Evolutionary conservation across 1,140 invertebrate genomes (phyloP), one percentile per base, ranked within the genome.

Genomic region (Papilio dardanus): DNA sequence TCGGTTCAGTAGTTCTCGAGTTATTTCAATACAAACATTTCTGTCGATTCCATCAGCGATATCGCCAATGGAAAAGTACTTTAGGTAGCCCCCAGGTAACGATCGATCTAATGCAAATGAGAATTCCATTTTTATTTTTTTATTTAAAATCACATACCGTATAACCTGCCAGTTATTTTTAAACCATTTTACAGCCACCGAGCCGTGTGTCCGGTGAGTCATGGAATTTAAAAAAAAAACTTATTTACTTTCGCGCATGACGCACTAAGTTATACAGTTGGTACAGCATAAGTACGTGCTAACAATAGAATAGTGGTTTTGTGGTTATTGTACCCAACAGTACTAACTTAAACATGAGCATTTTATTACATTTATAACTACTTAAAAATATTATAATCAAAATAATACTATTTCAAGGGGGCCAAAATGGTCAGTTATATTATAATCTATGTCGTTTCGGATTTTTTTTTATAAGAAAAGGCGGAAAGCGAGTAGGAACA

Each of bases 191-290:
- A 35, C 31, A 69, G 35, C 31, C 67, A 69, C 33, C 33, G 66
- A 68, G 66, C 67, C 67, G 67, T 69, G 67, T 40, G 67, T 69
- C 67, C 35, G 67, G 35, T 69, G 67, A 69, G n/a, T 69, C 67
- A 69, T 40, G 31, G 21, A 35, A 21, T 37, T 68, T 16, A 62
- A 62, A 62, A 62, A 69, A 40, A 69, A 35, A 69, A n/a, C n/a
- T 21, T 37, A 69, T 69, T 69, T 42, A 69, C 67, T 69, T 69
- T 69, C 67, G 67, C 67, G 31, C 12, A 35, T 69, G 67, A 69
- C 67, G 67, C 67, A 69, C 33, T 69, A 24, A 69, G 31, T 69
- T 24, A 69, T 40, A 69, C n/a, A 40, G 31, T 68, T 35, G 16
- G 66, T 69, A 21, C 67, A 19, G 5, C 19, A 6, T 35, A 66